phyloP scores from a whole-genome alignment of 92 coral and sea anemone species.

The Scolanthus callimorphus region DNA sequence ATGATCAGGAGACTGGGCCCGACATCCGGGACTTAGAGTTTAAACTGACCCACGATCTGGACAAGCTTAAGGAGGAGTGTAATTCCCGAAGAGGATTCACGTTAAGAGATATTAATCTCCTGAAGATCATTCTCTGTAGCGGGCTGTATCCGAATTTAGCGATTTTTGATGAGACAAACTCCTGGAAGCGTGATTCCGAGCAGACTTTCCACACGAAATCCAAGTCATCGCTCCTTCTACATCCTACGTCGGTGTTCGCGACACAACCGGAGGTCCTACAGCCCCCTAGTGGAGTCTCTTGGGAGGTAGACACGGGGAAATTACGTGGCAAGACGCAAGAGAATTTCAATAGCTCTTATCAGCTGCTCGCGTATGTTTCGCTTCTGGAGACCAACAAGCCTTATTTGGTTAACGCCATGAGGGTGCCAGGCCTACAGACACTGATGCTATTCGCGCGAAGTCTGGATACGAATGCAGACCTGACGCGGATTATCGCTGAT shows the following conservation, averaged over 20 bases:
- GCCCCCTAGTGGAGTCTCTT: constrained; percentile 41
- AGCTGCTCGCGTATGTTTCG: constrained; percentile 86
- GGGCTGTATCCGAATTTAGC: constrained; percentile 95
- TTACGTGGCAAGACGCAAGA: constrained; percentile 21
- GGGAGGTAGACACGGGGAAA: constrained; percentile 17
- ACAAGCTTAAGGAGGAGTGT: constrained; percentile 75
- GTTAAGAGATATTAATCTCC: constrained; percentile 80
- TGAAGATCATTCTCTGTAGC: constrained; percentile 87
- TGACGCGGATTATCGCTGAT: constrained; percentile 87
- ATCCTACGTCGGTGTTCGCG: constrained; percentile 87
- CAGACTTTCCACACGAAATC: constrained; percentile 83
- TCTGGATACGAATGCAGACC: constrained; percentile 90
- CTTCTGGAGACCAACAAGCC: constrained; percentile 95
- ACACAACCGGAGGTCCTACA: constrained; percentile 77
- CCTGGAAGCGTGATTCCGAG: constrained; percentile 88
- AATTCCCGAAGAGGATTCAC: constrained; percentile 79
- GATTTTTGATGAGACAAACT: constrained; percentile 82
- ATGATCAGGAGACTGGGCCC: constrained; percentile 57
- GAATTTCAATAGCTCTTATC: constrained; percentile 55
- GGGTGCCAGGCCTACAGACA: constrained; percentile 97
- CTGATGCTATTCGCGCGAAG: constrained; percentile 80
- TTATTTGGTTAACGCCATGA: constrained; percentile 94
- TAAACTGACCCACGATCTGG: constrained; percentile 87
- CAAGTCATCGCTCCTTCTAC: constrained; percentile 78
- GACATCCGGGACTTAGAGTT: constrained; percentile 96